Evolutionary conservation across 2,797 vertebrate species (phyloP).

Genomic region (Microctenopoma lineatum): DNA sequence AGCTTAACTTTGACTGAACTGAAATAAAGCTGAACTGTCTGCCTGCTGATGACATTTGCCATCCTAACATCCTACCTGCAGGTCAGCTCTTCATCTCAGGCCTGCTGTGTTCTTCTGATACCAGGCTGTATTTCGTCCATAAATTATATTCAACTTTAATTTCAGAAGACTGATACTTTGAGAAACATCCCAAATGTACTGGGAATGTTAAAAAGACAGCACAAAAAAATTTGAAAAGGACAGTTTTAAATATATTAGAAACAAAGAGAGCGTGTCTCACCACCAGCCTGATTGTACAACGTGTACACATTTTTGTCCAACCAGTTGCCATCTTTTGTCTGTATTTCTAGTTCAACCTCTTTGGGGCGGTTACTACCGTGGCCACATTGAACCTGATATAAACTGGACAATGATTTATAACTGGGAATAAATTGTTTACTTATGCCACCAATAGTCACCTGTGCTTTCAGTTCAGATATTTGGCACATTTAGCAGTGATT

Average conservation of each 20-base stretch:
- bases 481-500: too few species aligned
- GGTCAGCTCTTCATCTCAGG: conserved; percentile 6
- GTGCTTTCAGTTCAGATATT: too few species aligned
- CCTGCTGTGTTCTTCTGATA: conserved; percentile 6
- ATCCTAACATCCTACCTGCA: conserved; percentile 1
- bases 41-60: conserved; percentile 13
- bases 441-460: too few species aligned
- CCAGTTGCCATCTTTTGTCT: not conserved
- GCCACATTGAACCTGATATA: conserved; percentile 8
- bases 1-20: conserved; percentile 9
- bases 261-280: too few species aligned
- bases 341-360: not conserved
- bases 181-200: not conserved
- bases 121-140: not conserved
- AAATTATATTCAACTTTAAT: not conserved
- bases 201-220: too few species aligned
- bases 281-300: too few species aligned
- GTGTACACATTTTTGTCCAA: not conserved
- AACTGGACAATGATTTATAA: too few species aligned
- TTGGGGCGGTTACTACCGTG: conserved; percentile 9
- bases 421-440: too few species aligned
- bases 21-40: not conserved
- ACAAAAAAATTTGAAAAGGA: too few species aligned
- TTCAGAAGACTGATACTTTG: not conserved
- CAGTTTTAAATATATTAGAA: too few species aligned